A percentile compares a stretch with the other conserved stretches of the same genome.
These are phyloP conservation scores for Dipus sagitta DNA, from an alignment of 2,797 vertebrate species.

Conservation along the genomic window DNA sequence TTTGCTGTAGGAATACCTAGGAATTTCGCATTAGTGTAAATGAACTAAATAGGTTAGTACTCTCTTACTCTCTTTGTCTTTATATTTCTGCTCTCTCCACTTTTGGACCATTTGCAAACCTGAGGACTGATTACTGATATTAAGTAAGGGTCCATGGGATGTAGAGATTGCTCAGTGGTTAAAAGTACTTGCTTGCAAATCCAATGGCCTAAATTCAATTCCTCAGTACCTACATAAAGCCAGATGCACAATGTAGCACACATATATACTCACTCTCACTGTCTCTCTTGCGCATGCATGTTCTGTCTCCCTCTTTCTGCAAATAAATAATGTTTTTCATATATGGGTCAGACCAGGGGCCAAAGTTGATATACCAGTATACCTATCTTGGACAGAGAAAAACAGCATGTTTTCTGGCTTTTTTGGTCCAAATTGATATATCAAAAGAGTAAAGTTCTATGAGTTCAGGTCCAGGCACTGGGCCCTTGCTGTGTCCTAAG, in stretches of 20 bases:
- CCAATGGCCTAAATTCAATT: no score
- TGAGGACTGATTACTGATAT: no score
- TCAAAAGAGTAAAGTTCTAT: neutral
- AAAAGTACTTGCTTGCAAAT: no score
- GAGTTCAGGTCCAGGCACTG: neutral
- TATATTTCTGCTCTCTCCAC: neutral
- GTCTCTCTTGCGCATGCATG: no score
- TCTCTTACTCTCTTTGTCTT: neutral
- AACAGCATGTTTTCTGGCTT: neutral
- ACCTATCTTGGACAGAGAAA: neutral
- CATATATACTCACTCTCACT: no score
- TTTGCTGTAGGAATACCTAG: neutral
- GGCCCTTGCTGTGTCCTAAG: neutral
- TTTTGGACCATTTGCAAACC: neutral
- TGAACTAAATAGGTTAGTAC: neutral
- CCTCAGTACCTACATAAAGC: no score
- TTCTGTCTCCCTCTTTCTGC: no score
- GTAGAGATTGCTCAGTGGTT: no score
- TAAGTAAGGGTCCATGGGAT: no score
- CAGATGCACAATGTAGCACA: no score
- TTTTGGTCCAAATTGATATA: neutral
- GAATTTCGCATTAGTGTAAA: neutral
- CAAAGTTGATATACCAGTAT: rapidly evolving
- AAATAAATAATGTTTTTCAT: no score
- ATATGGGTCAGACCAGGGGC: neutral